Percentiles rank a stretch among this genome's conserved stretches.
Evolutionary conservation across 2,888 invertebrate genomes (phyloP).

Genomic region (Volucella inflata): DNA sequence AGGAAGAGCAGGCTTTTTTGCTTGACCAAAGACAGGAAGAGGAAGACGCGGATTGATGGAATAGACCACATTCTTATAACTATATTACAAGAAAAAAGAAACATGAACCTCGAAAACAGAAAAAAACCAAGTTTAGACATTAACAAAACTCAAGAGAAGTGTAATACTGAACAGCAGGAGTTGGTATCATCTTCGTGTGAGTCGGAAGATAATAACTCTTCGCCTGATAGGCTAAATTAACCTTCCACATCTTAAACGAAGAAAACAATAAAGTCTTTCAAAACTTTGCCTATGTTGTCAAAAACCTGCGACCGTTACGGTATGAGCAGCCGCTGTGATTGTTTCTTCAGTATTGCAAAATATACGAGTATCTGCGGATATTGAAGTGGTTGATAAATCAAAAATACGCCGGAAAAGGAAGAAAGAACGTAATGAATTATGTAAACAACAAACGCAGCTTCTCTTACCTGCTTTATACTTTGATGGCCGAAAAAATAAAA

Average conservation of each 20-base stretch:
- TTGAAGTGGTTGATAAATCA: slow-evolving; percentile 12
- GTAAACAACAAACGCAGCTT: neutral
- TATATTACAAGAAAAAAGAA: neutral
- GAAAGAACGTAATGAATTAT: slow-evolving; percentile 1
- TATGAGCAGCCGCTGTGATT: too few species aligned
- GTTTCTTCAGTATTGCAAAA: too few species aligned
- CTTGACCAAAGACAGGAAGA: too few species aligned
- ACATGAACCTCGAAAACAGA: neutral
- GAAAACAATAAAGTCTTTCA: neutral
- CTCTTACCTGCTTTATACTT: slow-evolving; percentile 23
- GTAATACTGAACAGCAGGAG: neutral
- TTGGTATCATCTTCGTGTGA: neutral
- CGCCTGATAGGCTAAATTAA: slow-evolving; percentile 12
- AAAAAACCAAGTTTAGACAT: neutral
- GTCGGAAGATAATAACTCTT: slow-evolving; percentile 2
- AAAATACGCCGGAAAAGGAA: slow-evolving; percentile 17
- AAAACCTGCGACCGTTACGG: slow-evolving; percentile 11
- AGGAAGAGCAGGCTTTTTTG: too few species aligned
- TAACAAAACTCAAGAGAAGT: neutral
- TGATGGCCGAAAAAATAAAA: slow-evolving; percentile 16
- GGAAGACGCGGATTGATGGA: too few species aligned
- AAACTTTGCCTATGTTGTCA: neutral
- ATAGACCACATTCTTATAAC: neutral
- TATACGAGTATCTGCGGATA: neutral
- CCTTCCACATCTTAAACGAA: slow-evolving; percentile 11